Evolutionary conservation across 2,113 vertebrate species (phyloP).

Genomic region (Lepisosteus oculatus): DNA sequence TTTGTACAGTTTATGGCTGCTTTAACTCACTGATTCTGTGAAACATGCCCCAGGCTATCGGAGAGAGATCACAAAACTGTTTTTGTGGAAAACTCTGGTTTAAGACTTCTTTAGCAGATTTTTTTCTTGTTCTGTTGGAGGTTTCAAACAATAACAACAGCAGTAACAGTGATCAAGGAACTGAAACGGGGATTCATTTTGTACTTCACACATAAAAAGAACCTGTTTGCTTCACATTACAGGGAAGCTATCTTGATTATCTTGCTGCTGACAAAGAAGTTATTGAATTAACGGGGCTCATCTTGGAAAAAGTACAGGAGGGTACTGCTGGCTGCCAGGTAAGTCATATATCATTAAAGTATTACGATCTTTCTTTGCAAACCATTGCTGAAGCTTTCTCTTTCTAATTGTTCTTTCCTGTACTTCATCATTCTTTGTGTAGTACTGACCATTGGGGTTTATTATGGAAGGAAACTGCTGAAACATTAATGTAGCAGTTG

Average conservation of each 20-base stretch:
- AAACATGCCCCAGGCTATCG: conserved; percentile 48
- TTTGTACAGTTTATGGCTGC: conserved; percentile 22
- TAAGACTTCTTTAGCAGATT: conserved; percentile 27
- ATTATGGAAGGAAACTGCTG: too few relatives aligned
- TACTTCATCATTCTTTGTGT: background rate
- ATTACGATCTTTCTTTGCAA: too few relatives aligned
- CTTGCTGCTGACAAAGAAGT: conserved; percentile 19
- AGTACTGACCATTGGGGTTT: too few relatives aligned
- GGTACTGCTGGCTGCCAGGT: conserved; percentile 22
- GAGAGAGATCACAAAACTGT: conserved; percentile 53
- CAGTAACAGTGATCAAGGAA: background rate
- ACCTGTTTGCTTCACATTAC: background rate
- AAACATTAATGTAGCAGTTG: too few relatives aligned
- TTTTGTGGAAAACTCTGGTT: conserved; percentile 35
- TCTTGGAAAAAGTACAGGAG: conserved; percentile 22
- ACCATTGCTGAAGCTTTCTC: background rate
- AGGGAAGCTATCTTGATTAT: conserved; percentile 20
- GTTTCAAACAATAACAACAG: too few relatives aligned
- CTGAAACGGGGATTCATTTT: background rate
- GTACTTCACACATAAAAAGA: background rate
- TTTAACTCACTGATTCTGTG: conserved; percentile 34
- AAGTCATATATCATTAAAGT: background rate
- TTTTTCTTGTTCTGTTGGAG: conserved; percentile 3
- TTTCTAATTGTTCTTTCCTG: background rate
- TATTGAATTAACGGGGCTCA: conserved; percentile 22